Conservation (phyloP, 2,113 vertebrate species). For the Caracal caracal region DNA sequence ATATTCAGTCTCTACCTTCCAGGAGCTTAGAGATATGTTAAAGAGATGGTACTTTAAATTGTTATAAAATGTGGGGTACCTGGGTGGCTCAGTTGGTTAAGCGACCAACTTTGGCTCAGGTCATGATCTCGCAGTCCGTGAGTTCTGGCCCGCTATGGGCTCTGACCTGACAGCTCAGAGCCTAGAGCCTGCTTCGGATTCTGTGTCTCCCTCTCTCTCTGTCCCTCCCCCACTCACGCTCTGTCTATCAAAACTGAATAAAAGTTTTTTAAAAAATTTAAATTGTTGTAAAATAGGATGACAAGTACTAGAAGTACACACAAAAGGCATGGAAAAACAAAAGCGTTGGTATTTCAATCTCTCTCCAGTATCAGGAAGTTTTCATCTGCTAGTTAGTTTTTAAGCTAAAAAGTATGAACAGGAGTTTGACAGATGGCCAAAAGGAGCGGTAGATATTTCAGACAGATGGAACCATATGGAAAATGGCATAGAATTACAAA, state of each 20-base stretch:
- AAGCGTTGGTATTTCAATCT: background rate
- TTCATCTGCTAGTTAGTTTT: conserved; percentile 39
- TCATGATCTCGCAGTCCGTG: too few species aligned
- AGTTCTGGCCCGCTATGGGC: too few species aligned
- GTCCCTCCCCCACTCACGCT: too few species aligned
- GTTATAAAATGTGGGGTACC: background rate
- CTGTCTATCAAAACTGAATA: too few species aligned
- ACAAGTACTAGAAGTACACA: background rate
- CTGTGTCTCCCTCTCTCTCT: too few species aligned
- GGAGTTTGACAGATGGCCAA: conserved; percentile 68
- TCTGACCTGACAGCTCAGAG: too few species aligned
- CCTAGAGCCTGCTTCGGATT: too few species aligned
- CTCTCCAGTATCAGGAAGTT: background rate
- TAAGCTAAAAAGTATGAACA: conserved; percentile 38
- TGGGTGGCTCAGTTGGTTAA: too few species aligned
- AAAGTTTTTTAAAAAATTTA: background rate
- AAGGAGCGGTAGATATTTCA: conserved; percentile 18
- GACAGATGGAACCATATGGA: conserved; percentile 62
- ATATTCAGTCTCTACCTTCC: background rate
- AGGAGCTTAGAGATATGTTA: background rate
- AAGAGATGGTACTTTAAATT: conserved; percentile 4
- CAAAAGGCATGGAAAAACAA: background rate
- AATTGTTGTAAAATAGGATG: conserved; percentile 2
- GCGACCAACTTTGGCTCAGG: too few species aligned
- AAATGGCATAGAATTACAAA: conserved; percentile 54